These are phyloP conservation scores for Lasiommata megera DNA, from an alignment of 2,888 invertebrate species.

Conservation along the genomic window DNA sequence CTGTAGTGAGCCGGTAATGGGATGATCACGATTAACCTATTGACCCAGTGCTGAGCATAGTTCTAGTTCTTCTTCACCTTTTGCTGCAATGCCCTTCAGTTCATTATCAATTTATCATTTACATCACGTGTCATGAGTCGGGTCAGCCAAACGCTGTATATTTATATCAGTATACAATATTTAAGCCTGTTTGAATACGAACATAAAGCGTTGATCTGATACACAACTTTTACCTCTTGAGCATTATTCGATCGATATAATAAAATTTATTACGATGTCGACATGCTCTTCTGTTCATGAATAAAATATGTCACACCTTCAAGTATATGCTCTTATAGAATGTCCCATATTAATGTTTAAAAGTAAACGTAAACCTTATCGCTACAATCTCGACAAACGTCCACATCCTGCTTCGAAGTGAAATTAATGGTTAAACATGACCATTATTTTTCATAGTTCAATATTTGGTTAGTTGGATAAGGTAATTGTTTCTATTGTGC, in stretches of 20 bases:
- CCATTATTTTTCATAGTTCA: slow-evolving; percentile 39
- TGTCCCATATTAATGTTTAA: slow-evolving; percentile 3
- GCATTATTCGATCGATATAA: slow-evolving; percentile 9
- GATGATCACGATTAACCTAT: too few species aligned
- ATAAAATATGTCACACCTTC: slow-evolving; percentile 11
- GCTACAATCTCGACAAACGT: slow-evolving; percentile 35
- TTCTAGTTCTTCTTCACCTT: too few species aligned
- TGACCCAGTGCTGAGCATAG: too few species aligned
- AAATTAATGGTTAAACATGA: slow-evolving; percentile 60
- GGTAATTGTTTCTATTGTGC: slow-evolving; percentile 1
- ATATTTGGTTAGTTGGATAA: slow-evolving; percentile 26
- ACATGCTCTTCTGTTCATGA: slow-evolving; percentile 11
- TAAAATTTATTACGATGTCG: slow-evolving; percentile 11
- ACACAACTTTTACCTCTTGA: background rate
- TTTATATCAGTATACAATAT: too few species aligned
- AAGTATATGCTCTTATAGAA: slow-evolving; percentile 1
- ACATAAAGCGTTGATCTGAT: too few species aligned
- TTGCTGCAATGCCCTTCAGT: too few species aligned
- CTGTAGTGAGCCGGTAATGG: too few species aligned
- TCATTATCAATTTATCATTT: too few species aligned
- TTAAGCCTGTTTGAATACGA: background rate
- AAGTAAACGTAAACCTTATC: slow-evolving; percentile 8
- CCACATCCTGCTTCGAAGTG: slow-evolving; percentile 61
- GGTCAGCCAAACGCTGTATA: too few species aligned
- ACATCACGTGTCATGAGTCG: too few species aligned